Percentiles rank a stretch among this genome's conserved stretches.
Evolutionary conservation across 2,113 vertebrate species (phyloP).

Genomic region (Forbesichthys agassizii): DNA sequence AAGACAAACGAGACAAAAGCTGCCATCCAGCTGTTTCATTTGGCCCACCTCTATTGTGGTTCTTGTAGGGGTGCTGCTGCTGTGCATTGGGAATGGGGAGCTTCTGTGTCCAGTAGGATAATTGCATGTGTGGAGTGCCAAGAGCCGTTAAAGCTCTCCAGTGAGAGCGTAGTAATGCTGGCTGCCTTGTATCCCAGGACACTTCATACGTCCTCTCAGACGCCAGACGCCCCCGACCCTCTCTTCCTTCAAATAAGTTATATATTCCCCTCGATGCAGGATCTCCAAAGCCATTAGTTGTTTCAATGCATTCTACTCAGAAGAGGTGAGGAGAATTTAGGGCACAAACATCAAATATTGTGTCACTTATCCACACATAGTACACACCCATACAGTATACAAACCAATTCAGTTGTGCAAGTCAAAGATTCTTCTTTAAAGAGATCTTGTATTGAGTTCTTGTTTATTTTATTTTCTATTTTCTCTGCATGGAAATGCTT

Average conservation of each 20-base stretch:
- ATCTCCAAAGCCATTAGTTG: conserved; percentile 40
- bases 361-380: neutral
- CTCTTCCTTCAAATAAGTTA: conserved; percentile 34
- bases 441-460: too few species aligned
- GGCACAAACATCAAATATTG: neutral
- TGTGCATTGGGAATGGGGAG: conserved; percentile 20
- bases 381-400: conserved; percentile 1
- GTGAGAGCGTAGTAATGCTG: conserved; percentile 50
- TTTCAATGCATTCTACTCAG: conserved; percentile 25
- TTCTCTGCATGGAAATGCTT: neutral
- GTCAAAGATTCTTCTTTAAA: neutral
- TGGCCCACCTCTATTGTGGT: conserved; percentile 26
- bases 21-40: conserved; percentile 33
- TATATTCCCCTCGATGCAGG: conserved; percentile 28
- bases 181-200: conserved; percentile 44
- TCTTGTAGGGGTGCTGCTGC: conserved; percentile 31
- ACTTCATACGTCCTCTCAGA: conserved; percentile 48
- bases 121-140: conserved; percentile 50
- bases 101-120: conserved; percentile 28
- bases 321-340: neutral
- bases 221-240: conserved; percentile 40
- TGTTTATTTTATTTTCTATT: too few species aligned
- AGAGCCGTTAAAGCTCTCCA: conserved; percentile 51
- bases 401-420: neutral
- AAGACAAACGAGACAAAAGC: conserved; percentile 16